These are phyloP conservation scores for Idaea dimidiata DNA, from an alignment of 2,888 invertebrate genomes.

Conservation along the genomic window DNA sequence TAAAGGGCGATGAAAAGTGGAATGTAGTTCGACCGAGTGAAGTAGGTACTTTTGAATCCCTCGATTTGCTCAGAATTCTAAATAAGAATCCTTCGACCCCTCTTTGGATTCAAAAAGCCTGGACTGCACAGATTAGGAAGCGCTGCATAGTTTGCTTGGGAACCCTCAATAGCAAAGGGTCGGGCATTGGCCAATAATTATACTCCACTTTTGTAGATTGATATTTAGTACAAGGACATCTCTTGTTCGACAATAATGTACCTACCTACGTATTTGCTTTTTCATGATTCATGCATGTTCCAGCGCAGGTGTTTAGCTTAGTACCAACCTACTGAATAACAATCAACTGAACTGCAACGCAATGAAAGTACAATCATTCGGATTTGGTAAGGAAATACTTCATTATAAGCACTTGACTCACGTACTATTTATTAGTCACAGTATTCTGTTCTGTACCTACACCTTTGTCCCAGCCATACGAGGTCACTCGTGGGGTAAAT, in stretches of 20 bases:
- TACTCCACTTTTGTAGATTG: too few relatives aligned
- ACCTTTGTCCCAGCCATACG: not conserved
- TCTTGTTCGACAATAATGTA: not conserved
- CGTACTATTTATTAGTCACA: not conserved
- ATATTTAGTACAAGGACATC: too few relatives aligned
- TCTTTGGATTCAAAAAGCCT: too few relatives aligned
- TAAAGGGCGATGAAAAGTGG: too few relatives aligned
- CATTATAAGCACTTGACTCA: slow-evolving; percentile 1
- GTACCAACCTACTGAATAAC: not conserved
- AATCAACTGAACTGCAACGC: not conserved
- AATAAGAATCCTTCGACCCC: too few relatives aligned
- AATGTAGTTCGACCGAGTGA: too few relatives aligned
- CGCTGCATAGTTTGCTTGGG: too few relatives aligned
- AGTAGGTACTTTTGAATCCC: too few relatives aligned
- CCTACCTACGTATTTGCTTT: not conserved
- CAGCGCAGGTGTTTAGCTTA: not conserved
- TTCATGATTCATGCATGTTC: not conserved
- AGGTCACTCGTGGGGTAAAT: slow-evolving; percentile 3
- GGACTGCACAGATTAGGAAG: too few relatives aligned
- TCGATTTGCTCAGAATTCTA: too few relatives aligned
- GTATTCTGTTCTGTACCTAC: not conserved
- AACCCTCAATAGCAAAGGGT: too few relatives aligned
- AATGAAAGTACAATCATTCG: slow-evolving; percentile 2
- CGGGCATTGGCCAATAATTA: too few relatives aligned
- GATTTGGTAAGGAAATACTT: slow-evolving; percentile 3